phyloP scores from a whole-genome alignment of 2,888 invertebrate species.

The Sphinx pinastri region DNA sequence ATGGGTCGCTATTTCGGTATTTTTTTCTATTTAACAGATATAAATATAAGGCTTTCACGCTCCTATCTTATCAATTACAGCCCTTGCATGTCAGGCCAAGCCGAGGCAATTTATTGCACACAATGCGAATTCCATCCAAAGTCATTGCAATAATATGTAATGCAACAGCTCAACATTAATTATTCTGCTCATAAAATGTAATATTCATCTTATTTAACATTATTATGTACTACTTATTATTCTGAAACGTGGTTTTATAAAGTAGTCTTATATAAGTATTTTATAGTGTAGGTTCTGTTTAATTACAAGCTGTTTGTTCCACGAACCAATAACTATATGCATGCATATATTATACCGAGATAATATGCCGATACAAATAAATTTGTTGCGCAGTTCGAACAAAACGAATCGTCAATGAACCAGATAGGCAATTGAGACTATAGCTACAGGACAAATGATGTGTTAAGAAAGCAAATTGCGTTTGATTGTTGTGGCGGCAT shows the following conservation, averaged over 20 bases:
- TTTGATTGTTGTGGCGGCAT: constrained; percentile 32
- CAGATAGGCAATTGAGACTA: constrained; percentile 10
- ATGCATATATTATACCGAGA: neutral
- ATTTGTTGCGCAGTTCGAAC: constrained; percentile 58
- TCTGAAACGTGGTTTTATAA: neutral
- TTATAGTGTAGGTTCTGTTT: constrained; percentile 2
- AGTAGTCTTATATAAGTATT: neutral
- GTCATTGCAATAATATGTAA: constrained; percentile 41
- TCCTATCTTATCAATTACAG: constrained; percentile 44
- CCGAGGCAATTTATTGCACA: constrained; percentile 43
- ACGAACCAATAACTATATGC: neutral
- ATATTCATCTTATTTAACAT: constrained; percentile 11
- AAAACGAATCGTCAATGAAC: constrained; percentile 39
- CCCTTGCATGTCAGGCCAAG: constrained; percentile 42
- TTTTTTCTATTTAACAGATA: neutral
- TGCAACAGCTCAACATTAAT: constrained; percentile 29
- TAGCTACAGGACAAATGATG: constrained; percentile 12
- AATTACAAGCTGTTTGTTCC: neutral
- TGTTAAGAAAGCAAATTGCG: constrained; percentile 40
- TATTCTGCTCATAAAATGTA: constrained; percentile 4
- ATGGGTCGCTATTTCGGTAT: neutral
- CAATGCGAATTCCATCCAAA: constrained; percentile 45
- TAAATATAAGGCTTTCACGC: neutral
- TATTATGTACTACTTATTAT: constrained; percentile 29
- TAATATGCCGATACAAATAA: constrained; percentile 53